Conservation (phyloP, 2,113 vertebrate species). For the Ptilorrhoa leucosticta region DNA sequence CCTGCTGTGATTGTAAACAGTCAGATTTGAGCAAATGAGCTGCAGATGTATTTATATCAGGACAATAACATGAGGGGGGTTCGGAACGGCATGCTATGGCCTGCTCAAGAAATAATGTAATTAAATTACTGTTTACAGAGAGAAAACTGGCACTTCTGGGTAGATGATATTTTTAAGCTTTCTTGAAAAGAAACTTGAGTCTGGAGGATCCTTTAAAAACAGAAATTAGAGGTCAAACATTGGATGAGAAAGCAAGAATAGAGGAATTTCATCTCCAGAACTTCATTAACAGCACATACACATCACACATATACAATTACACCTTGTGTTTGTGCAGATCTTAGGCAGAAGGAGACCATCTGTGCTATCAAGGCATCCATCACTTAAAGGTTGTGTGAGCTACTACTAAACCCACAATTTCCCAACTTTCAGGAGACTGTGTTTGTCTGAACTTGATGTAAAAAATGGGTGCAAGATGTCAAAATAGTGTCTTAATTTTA, state of each 20-base stretch:
- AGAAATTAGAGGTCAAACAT: neutral
- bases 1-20: constrained; percentile 48
- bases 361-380: neutral
- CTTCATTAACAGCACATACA: neutral
- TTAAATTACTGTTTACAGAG: constrained; percentile 48
- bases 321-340: neutral
- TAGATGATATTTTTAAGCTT: neutral
- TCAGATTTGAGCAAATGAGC: constrained; percentile 34
- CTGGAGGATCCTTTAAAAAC: neutral
- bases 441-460: neutral
- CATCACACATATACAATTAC: fast-evolving
- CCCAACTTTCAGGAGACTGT: neutral
- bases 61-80: constrained; percentile 5
- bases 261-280: neutral
- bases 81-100: neutral
- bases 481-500: neutral
- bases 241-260: neutral
- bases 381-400: neutral
- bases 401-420: neutral
- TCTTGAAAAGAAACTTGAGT: neutral
- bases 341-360: neutral
- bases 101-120: constrained; percentile 28
- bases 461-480: neutral
- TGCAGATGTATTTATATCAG: constrained; percentile 32
- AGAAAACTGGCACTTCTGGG: constrained; percentile 3